Base-by-base conservation (phyloP, 2,888 invertebrate species). In the Drosophila diplacantha region DNA sequence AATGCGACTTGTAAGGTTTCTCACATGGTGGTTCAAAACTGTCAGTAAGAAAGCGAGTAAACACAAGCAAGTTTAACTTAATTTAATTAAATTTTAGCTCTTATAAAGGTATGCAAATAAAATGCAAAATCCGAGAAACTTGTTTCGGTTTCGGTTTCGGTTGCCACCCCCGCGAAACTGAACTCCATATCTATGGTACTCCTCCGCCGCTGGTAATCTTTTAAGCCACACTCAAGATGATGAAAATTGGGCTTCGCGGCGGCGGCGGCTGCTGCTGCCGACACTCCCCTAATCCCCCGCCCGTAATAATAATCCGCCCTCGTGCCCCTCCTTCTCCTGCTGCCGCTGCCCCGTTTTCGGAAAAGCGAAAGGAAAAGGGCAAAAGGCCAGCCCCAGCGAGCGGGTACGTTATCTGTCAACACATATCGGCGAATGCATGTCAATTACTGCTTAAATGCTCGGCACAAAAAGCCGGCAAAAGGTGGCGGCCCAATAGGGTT, bases 361-460 rank as follows among this genome's bases (percentile, higher is more conserved):
- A 22, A 61, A 24, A 31, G 20, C 38, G 53, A 43, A 43, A 26
- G 65, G 38, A 31, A 64, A 49, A 43, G 52, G 20, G 58, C 49
- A 58, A 68, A 39, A 37, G 56, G 61, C 70, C 35, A 61, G 37
- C 18, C 18, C 31, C 55, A 24, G 43, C 22, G 29, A 44, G 8
- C 51, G 31, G 70, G 75, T 64, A 64, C 65, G 75, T 83, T 83
- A 77, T 77, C 77, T 81, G 77, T 83, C 77, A 77, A 64, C 83
- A 68, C 56, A 83, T 70, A 83, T 83, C 81, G 64, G 69, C 64
- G 71, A 83, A 78, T 83, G 82, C 82, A 81, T 83, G 78, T 78
- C 78, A 78, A 83, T 78, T 78, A 79, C 83, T 76, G 81, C 80
- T 78, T 81, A 78, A 78, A 79, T 73, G 69, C 84, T 83, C 69